phyloP scores from a whole-genome alignment of 1,140 invertebrate species.

The Microplitis mediator region DNA sequence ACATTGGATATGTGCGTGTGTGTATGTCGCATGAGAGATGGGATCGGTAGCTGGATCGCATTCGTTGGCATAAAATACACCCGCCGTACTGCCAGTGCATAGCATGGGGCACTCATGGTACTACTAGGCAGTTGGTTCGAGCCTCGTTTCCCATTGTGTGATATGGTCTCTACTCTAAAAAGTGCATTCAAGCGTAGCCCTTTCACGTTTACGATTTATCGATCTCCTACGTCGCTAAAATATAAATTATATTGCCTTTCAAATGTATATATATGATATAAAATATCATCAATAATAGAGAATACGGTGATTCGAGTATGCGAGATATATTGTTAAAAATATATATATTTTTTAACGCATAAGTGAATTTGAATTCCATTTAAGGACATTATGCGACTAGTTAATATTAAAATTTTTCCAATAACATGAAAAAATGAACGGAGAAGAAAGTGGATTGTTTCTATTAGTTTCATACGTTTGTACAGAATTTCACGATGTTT shows the following conservation, averaged over 20 bases:
- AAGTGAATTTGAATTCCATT: no score
- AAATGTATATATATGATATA: background rate
- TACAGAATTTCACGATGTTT: background rate
- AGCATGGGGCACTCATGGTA: background rate
- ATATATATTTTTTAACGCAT: no score
- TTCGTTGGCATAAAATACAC: constrained; percentile 34
- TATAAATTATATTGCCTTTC: background rate
- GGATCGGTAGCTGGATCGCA: constrained; percentile 32
- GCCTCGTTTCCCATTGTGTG: constrained; percentile 16
- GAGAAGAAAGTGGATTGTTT: no score
- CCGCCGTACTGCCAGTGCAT: background rate
- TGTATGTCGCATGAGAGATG: constrained; percentile 30
- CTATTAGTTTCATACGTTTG: no score
- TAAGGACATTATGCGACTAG: no score
- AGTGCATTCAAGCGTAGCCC: constrained; percentile 6
- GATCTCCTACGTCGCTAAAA: background rate
- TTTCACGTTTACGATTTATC: constrained; percentile 10
- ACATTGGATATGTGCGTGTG: background rate
- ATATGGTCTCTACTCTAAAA: background rate
- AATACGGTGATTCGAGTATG: background rate
- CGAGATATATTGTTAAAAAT: no score
- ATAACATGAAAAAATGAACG: no score
- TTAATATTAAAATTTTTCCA: no score
- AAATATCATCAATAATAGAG: no score
- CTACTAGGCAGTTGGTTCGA: background rate